Percentiles rank a stretch among this genome's conserved stretches.
Conservation (phyloP, 2,113 vertebrate genomes). For the Centropus bengalensis region DNA sequence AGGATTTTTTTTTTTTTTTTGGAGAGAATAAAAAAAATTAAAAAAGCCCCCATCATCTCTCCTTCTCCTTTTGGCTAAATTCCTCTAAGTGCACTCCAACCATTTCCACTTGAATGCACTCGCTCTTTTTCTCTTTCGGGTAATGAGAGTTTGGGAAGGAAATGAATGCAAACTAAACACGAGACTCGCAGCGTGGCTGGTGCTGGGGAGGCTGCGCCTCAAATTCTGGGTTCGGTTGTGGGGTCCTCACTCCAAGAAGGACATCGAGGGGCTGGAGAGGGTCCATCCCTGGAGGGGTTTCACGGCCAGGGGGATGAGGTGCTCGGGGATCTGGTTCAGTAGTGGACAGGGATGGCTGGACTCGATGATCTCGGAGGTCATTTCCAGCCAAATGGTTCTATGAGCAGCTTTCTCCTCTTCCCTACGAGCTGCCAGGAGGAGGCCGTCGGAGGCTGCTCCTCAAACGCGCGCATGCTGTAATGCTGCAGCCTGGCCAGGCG, state of each 20-base stretch:
- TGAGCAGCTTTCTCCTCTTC: background rate
- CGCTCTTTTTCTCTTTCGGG: conserved; percentile 20
- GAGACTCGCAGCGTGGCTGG: background rate
- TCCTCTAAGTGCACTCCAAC: conserved; percentile 86
- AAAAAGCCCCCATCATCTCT: conserved; percentile 81
- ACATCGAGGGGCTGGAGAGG: too few species aligned
- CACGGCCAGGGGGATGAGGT: too few species aligned
- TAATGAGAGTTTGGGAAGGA: conserved; percentile 48
- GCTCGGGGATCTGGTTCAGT: too few species aligned
- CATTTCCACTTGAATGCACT: conserved; percentile 77
- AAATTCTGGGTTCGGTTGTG: too few species aligned
- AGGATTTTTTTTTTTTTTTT: conserved; percentile 83
- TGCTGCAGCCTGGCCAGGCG: background rate
- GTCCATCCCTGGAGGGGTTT: too few species aligned
- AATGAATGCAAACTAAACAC: conserved; percentile 43
- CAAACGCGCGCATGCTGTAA: accelerated
- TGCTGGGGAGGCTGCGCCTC: too few species aligned
- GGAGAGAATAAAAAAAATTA: conserved; percentile 66
- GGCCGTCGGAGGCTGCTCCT: background rate
- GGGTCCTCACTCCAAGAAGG: too few species aligned
- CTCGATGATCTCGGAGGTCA: too few species aligned
- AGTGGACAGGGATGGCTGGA: too few species aligned
- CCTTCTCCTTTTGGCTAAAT: conserved; percentile 93
- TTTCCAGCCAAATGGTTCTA: too few species aligned
- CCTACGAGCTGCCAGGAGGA: conserved; percentile 10